A percentile compares a stretch with the other conserved stretches of the same genome.
phyloP scores from a whole-genome alignment of 2,888 invertebrate species.

The Drosophila conformis region DNA sequence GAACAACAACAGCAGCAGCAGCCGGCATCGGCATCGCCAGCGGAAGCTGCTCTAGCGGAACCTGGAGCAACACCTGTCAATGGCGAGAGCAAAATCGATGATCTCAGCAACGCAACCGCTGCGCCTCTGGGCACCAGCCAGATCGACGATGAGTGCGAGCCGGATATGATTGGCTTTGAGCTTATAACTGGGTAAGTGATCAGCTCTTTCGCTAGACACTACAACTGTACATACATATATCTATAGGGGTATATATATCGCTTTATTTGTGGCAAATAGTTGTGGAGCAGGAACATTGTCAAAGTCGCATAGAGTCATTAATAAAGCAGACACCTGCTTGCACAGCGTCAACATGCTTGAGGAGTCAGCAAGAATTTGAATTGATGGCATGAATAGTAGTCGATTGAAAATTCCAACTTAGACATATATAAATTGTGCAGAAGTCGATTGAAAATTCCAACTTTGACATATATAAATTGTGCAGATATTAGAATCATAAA shows the following conservation, averaged over 20 bases:
- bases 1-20: slow-evolving; percentile 54
- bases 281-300: slow-evolving; percentile 46
- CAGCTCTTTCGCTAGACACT: slow-evolving; percentile 19
- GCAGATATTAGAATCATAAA: background rate
- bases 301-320: slow-evolving; percentile 30
- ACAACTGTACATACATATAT: background rate
- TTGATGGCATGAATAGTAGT: background rate
- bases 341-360: slow-evolving; percentile 42
- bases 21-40: slow-evolving; percentile 61
- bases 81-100: slow-evolving; percentile 73
- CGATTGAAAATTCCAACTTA: background rate
- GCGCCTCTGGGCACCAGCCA: slow-evolving; percentile 59
- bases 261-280: slow-evolving; percentile 63
- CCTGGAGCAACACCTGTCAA: slow-evolving; percentile 55
- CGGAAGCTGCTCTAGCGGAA: slow-evolving; percentile 69
- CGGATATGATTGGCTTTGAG: slow-evolving; percentile 96
- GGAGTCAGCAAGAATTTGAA: slow-evolving; percentile 6
- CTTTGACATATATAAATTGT: background rate
- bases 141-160: slow-evolving; percentile 91
- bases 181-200: slow-evolving; percentile 92
- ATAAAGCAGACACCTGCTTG: slow-evolving; percentile 56
- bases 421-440: background rate
- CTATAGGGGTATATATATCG: background rate
- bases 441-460: background rate
- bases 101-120: slow-evolving; percentile 54